Conservation (phyloP, 1,140 invertebrate genomes). For the Notospermus geniculatus region DNA sequence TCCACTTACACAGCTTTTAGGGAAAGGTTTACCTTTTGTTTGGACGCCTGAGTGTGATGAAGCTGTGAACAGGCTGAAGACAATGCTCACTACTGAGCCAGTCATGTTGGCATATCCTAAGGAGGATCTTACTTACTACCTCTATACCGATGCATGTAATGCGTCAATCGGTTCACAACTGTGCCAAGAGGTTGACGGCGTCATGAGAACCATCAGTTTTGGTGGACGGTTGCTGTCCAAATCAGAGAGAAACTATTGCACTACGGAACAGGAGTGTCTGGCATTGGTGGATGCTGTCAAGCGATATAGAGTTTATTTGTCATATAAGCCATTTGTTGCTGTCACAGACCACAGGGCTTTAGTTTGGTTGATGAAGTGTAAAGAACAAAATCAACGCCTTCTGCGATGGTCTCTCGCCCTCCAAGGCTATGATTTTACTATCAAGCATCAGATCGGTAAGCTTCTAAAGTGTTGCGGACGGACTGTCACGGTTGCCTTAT, state of each 20-base stretch:
- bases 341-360: too few species aligned
- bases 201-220: constrained; percentile 11
- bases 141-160: constrained; percentile 32
- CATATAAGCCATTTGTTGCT: too few species aligned
- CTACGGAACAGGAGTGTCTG: constrained; percentile 21
- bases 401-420: too few species aligned
- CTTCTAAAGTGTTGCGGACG: too few species aligned
- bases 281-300: constrained; percentile 22
- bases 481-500: too few species aligned
- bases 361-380: too few species aligned
- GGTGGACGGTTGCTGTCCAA: constrained; percentile 12
- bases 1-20: constrained; percentile 1
- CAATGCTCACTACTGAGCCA: constrained; percentile 13
- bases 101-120: constrained; percentile 29
- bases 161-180: constrained; percentile 20
- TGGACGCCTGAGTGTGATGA: constrained; percentile 13
- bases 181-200: constrained; percentile 21
- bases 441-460: too few species aligned
- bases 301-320: constrained; percentile 16
- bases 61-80: constrained; percentile 20
- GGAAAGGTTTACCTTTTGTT: background rate
- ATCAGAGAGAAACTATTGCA: too few species aligned
- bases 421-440: too few species aligned
- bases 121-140: constrained; percentile 14
- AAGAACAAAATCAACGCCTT: too few species aligned